A percentile compares a stretch with the other conserved stretches of the same genome.
Evolutionary conservation across 2,113 vertebrate species (phyloP).

Genomic region (Dromaius novaehollandiae): DNA sequence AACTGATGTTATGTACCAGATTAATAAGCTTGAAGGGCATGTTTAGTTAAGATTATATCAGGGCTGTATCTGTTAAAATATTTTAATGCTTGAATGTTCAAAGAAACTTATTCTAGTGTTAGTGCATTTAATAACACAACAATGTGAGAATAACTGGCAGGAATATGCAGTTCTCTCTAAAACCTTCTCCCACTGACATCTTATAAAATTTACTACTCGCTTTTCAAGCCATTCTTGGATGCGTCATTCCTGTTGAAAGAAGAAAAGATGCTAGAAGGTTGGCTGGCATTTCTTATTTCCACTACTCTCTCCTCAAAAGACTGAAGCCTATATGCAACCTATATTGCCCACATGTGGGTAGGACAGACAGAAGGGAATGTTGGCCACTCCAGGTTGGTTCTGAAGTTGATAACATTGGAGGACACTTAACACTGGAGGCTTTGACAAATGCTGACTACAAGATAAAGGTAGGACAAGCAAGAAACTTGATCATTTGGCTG

Average conservation of each 20-base stretch:
- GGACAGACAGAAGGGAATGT: neutral
- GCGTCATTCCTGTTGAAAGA: neutral
- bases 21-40: neutral
- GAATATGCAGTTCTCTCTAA: slow-evolving; percentile 1
- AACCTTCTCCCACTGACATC: neutral
- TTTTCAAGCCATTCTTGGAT: neutral
- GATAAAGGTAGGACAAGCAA: neutral
- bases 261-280: neutral
- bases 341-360: neutral
- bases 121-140: neutral
- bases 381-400: neutral
- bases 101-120: neutral
- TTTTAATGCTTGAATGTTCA: neutral
- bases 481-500: neutral
- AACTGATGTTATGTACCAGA: neutral
- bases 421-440: neutral
- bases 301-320: neutral
- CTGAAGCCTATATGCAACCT: neutral
- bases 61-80: neutral
- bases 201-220: neutral
- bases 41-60: slow-evolving; percentile 33
- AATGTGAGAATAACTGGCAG: neutral
- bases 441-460: neutral
- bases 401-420: neutral
- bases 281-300: neutral